These are phyloP conservation scores for Emydocephalus ijimae DNA, from an alignment of 2,113 vertebrate species.

Conservation along the genomic window DNA sequence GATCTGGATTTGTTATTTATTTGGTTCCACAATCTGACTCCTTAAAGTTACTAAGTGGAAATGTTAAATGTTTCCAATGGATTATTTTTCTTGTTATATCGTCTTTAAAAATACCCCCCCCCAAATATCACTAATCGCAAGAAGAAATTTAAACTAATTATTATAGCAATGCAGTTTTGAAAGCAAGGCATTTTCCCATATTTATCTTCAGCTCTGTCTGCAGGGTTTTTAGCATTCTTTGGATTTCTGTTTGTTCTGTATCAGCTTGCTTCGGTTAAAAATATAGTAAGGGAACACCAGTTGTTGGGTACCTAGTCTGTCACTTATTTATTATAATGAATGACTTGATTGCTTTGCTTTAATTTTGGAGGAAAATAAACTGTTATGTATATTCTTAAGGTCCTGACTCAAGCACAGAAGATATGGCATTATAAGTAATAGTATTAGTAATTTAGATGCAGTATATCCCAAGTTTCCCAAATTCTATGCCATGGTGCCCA, in stretches of 20 bases:
- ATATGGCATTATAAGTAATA: background rate
- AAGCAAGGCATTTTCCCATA: background rate
- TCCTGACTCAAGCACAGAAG: background rate
- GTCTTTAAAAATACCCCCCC: background rate
- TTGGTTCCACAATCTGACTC: background rate
- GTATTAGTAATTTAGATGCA: background rate
- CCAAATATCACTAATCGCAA: background rate
- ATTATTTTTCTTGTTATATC: background rate
- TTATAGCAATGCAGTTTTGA: background rate
- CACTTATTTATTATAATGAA: background rate
- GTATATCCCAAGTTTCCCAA: background rate
- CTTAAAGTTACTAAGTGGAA: background rate
- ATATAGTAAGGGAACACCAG: background rate
- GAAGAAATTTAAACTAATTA: background rate
- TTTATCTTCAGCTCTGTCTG: background rate
- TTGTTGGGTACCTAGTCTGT: background rate
- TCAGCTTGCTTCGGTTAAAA: constrained; percentile 6
- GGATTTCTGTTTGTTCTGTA: background rate
- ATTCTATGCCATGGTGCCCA: background rate
- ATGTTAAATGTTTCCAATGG: background rate
- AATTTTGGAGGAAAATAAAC: background rate
- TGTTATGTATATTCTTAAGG: background rate
- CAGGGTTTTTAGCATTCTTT: background rate
- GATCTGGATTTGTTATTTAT: background rate
- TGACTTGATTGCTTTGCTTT: background rate